Conservation (phyloP, 1,140 invertebrate genomes). For the Zaprionus inermis region DNA sequence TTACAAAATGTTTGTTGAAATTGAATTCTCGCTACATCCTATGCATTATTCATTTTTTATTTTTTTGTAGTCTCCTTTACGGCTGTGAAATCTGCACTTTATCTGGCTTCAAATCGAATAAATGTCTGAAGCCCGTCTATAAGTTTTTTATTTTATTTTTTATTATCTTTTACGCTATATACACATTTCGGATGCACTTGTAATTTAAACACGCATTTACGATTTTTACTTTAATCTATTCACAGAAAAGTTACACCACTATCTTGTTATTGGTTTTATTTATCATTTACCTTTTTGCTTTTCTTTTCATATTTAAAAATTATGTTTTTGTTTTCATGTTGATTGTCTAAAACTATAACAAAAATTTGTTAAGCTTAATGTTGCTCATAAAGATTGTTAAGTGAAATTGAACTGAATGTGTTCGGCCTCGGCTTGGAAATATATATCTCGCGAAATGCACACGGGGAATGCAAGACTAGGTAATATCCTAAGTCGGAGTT, state of each 20-base stretch:
- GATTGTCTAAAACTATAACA: slow-evolving; percentile 83
- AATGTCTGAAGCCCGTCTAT: slow-evolving; percentile 21
- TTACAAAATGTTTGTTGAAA: slow-evolving; percentile 76
- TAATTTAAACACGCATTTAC: slow-evolving; percentile 61
- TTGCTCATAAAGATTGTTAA: slow-evolving; percentile 32
- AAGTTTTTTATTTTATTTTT: slow-evolving; percentile 21
- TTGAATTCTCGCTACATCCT: slow-evolving; percentile 54
- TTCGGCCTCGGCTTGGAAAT: slow-evolving; percentile 8
- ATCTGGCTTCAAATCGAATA: slow-evolving; percentile 16
- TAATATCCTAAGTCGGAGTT: not conserved
- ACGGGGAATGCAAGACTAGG: slow-evolving; percentile 3
- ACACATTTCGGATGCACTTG: slow-evolving; percentile 44
- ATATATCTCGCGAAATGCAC: slow-evolving; percentile 10
- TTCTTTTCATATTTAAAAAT: slow-evolving; percentile 45
- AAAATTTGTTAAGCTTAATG: slow-evolving; percentile 67
- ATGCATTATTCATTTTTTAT: slow-evolving; percentile 18
- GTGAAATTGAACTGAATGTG: slow-evolving; percentile 34
- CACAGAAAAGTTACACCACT: slow-evolving; percentile 82
- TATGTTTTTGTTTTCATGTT: slow-evolving; percentile 50
- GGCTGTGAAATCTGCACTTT: slow-evolving; percentile 21
- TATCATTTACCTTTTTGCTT: slow-evolving; percentile 30
- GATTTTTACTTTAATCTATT: slow-evolving; percentile 69
- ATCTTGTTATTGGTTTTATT: slow-evolving; percentile 74
- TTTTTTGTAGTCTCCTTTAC: slow-evolving; percentile 21
- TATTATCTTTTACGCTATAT: too few species aligned